Evolutionary conservation across 1,140 invertebrate genomes (phyloP), one percentile per base, ranked within the genome.

Genomic region (Vollenhovia emeryi): DNA sequence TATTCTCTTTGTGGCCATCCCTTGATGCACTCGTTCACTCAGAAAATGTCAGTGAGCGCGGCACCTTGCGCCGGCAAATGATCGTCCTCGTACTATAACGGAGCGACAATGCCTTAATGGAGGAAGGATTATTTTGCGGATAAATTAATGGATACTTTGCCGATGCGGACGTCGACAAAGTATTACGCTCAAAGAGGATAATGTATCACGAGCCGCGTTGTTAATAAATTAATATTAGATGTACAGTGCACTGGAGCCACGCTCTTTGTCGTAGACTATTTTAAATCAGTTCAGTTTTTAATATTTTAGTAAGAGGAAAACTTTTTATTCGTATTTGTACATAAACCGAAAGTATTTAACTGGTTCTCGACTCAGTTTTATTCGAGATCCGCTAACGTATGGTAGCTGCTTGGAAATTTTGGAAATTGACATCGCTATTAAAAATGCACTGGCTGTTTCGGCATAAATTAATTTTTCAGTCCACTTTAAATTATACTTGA

Each of bases 1-100:
- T 91, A 91, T 91, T 91, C 90, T 87, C 89, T 91, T 89, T 91
- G 89, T 89, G 60, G 40, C 43, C 59, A 79, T 90, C 62, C 86
- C 79, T 75, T 73, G 86, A 76, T 90, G 86, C 89, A 87, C 89
- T 90, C 84, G 82, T 88, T 89, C 87, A 86, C 89, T 91, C 85
- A 83, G 89, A 91, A 90, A 82, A 91, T 59, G 89, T 73, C 78
- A 71, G 66, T 68, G 30, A 75, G 24, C 62, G 57, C 43, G 75
- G 74, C 85, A 80, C 55, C 80, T 75, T 74, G 64, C 52, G 78
- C 52, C 62, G 43, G 80, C 73, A 85, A 90, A 89, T 85, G 88
- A 85, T 27, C 36, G 2, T 30, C 24, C 11, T 33, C 13, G 18
- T 82, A 45, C 36, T 36, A 13, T 57, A 68, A 11, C 50, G 30